Percentiles rank a stretch among this genome's conserved stretches.
phyloP scores from a whole-genome alignment of 2,888 invertebrate genomes.

The Creontiades dilutus region DNA sequence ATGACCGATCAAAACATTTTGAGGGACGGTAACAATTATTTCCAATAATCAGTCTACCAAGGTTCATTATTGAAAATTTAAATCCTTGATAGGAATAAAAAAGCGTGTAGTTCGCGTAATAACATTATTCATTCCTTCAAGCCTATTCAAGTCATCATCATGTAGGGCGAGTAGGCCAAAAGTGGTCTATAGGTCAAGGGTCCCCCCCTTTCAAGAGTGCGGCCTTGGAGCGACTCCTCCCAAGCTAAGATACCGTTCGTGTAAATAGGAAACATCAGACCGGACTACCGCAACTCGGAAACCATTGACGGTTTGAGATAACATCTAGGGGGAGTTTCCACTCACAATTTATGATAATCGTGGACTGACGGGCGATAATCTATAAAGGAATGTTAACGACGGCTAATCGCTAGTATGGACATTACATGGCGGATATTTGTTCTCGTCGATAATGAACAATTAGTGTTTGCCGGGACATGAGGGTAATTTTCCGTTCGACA shows the following conservation, averaged over 20 bases:
- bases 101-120: too few relatives aligned
- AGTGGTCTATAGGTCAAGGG: conserved; percentile 27
- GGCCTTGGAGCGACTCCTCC: not conserved
- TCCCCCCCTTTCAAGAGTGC: not conserved
- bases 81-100: too few relatives aligned
- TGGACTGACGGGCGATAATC: not conserved
- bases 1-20: too few relatives aligned
- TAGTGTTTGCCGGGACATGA: not conserved
- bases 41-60: too few relatives aligned
- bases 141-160: not conserved
- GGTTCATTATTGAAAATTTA: too few relatives aligned
- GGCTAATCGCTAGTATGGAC: not conserved
- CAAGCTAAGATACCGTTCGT: not conserved
- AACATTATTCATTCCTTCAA: not conserved
- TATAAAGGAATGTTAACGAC: not conserved
- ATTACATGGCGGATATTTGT: conserved; percentile 6
- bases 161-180: not conserved
- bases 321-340: not conserved
- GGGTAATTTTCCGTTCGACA: not conserved
- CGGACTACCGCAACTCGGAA: not conserved
- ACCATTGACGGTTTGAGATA: not conserved
- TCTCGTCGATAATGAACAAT: not conserved
- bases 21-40: too few relatives aligned
- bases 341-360: not conserved
- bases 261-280: not conserved